phyloP scores from a whole-genome alignment of 2,113 vertebrate genomes.

The Sapajus apella region DNA sequence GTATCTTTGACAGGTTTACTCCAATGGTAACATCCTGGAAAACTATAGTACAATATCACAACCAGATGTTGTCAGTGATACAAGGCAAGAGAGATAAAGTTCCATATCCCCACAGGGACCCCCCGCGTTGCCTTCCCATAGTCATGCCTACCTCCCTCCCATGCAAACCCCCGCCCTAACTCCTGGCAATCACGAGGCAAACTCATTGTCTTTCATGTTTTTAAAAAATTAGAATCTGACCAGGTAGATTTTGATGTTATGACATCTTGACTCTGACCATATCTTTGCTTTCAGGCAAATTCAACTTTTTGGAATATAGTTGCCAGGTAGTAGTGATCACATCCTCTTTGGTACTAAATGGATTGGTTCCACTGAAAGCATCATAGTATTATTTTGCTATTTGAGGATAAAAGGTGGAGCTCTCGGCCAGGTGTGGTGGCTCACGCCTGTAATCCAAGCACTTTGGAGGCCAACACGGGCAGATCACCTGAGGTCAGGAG shows the following conservation, averaged over 20 bases:
- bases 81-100: background rate
- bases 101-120: background rate
- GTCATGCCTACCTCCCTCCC: background rate
- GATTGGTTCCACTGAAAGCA: background rate
- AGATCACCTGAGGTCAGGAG: too few species aligned
- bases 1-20: background rate
- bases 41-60: background rate
- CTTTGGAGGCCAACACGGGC: too few species aligned
- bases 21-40: background rate
- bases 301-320: slow-evolving; percentile 5
- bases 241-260: background rate
- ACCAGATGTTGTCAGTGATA: background rate
- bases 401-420: background rate
- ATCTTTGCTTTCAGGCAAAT: background rate
- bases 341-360: background rate
- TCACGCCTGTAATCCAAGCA: too few species aligned
- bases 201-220: background rate
- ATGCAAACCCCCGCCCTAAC: background rate
- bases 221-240: background rate
- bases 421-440: background rate
- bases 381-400: background rate
- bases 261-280: background rate
- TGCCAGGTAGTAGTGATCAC: background rate
- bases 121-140: background rate
- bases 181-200: slow-evolving; percentile 7